Base-by-base conservation (phyloP, 2,113 vertebrate species). In the Polypterus senegalus region DNA sequence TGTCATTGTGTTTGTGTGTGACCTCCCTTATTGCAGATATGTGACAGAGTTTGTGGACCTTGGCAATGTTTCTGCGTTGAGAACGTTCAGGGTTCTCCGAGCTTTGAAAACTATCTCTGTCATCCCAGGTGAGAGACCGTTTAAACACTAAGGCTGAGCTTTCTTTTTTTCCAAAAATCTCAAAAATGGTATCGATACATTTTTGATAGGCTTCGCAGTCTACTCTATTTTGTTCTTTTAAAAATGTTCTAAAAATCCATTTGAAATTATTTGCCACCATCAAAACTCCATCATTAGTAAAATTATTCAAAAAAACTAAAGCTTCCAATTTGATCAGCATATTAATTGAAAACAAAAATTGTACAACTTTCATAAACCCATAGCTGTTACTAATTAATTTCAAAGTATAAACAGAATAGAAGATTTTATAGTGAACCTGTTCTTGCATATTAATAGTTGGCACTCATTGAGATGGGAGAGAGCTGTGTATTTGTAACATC, bases 41-140 rank as follows among this genome's bases (percentile, higher is more conserved):
- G 85, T 99, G 88, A 98, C 96, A 92, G 94, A 98, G 89, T 99
- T 99, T 97, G 94, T 99, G 92, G 96, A 99, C 89, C 92, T 99
- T 83, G 96, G 96, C 81, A 99, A 99, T 95, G 96, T 99, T 84
- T 98, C 95, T 87, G 96, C 95, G 86, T 90, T 99, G 90, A 98
- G 95, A 98, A 99, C 96, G 83, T 99, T 99, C 96, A 98, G 96
- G 92, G 96, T 99, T 96, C 94, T 99, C 89, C 94, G 96, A 97
- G 96, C 96, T 89, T 91, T 99, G 91, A 99, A 99, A 97, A 99
- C 96, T 88, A 96, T 99, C 91, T 97, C 96, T 92, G 96, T 99
- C 78, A 98, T 99, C 92, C 96, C 96, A 98, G 96, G 96, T 99
- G 93, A 98, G 96, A 91, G 78, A 83, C 74, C 76, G n/a, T 86